These are phyloP conservation scores for Scelioninae gen. 2 DNA, from an alignment of 2,888 invertebrate genomes.

Conservation along the genomic window DNA sequence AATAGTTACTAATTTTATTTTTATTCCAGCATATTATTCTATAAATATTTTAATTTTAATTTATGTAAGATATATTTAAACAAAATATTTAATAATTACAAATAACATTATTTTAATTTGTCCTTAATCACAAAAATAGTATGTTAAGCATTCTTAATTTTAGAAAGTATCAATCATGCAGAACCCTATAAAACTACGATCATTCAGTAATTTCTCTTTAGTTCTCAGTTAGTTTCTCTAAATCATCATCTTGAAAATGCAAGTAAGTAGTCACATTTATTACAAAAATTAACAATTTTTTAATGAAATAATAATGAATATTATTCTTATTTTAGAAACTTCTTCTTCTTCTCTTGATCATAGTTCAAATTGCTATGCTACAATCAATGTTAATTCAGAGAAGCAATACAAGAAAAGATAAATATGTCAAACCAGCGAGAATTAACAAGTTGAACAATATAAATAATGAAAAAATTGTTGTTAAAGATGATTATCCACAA, in stretches of 20 bases:
- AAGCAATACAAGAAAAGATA: background rate
- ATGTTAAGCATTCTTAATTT: conserved; percentile 1
- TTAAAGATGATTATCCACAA: background rate
- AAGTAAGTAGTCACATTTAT: background rate
- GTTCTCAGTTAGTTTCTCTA: conserved; percentile 1
- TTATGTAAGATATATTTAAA: too few relatives aligned
- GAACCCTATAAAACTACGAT: conserved; percentile 10
- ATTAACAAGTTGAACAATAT: background rate
- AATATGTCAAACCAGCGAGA: background rate
- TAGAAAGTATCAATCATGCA: conserved; percentile 12
- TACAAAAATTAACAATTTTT: background rate
- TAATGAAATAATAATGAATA: background rate
- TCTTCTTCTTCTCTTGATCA: background rate
- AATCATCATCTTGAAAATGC: conserved; percentile 10
- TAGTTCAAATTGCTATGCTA: background rate
- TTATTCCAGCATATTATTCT: too few relatives aligned
- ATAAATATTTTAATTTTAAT: too few relatives aligned
- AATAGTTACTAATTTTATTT: too few relatives aligned
- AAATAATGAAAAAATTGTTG: background rate
- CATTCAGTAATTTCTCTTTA: conserved; percentile 24
- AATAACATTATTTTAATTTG: too few relatives aligned
- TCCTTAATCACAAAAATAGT: background rate
- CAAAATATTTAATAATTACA: too few relatives aligned
- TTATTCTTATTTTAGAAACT: conserved; percentile 4
- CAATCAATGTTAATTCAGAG: background rate